Evolutionary conservation across 2,113 vertebrate genomes (phyloP), one percentile per base, ranked within the genome.

Genomic region (Crypturellus undulatus): DNA sequence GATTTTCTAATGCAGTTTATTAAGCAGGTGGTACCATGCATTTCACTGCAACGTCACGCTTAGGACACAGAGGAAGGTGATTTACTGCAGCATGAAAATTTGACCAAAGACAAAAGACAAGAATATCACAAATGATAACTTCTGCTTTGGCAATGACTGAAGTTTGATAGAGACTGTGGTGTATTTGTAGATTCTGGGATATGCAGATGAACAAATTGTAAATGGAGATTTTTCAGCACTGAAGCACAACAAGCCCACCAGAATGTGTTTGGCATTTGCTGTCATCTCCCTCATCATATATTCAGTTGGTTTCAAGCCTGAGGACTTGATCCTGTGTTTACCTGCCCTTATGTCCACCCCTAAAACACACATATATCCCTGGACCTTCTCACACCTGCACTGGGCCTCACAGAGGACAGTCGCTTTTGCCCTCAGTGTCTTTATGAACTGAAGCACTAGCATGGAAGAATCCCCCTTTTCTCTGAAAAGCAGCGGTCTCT

Each of bases 401-500:
- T 58, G 38, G 22, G 34, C 32, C 47, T n/a, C 34, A 36, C 9
- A 90, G 52, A 92, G 81, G 16, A 69, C 52, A 42, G 26, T 58
- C 10, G 11, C 60, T 69, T 45, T 14, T 78, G 58, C 15, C 77
- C 47, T 52, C 49, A 12, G 7, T 87, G 38, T 90, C 64, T 56
- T 64, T 6, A 64, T 5, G 30, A 36, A 68, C 72, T 92, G 26
- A 30, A 38, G 49, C 71, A 59, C 21, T 65, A 20, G n/a, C 67
- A 34, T 56, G 30, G 32, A 90, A 30, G 21, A 84, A 59, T 25
- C 58, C 11, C 42, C 42, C n/a, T 14, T 36, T 36, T 40, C 22
- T 76, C 70, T 54, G 70, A 71, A 94, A 95, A 92, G 65, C 56
- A 93, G 20, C 88, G 87, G 75, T 86, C 83, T 84, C 69, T 93